Base-by-base conservation (phyloP, 2,888 invertebrate species). In the Fragum sueziense region DNA sequence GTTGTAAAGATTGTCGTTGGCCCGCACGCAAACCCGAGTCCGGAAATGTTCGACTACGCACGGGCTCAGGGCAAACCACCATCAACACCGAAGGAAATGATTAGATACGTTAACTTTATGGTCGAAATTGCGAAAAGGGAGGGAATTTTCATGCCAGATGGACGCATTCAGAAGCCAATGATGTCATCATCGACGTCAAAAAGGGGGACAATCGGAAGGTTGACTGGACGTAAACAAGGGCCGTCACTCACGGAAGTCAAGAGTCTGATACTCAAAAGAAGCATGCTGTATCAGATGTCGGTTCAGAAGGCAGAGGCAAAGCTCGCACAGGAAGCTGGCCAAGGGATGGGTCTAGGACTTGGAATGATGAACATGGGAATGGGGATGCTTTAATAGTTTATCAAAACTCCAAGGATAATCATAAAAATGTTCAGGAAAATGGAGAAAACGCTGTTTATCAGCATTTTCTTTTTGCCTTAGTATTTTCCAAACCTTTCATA, bases 71-170 rank as follows among this genome's bases (percentile, higher is more conserved):
- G n/a, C n/a, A 57, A n/a, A 27, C 25, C 25, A 57, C 57, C 57
- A 1, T 25, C 14, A 3, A 27, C 9, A 3, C 27, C 27, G 11
- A 57, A 22, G 7, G 57, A 57, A 57, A 25, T n/a, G 25, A 11
- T n/a, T 22, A 22, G 11, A 27, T 57, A 57, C 57, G 14, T 57
- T 3, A 57, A 3, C 27, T 25, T 57, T 22, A 57, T 57, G 57
- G 4, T 57, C 1, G 57, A 57, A n/a, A n/a, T 57, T 20, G 22
- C 57, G n/a, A 57, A 57, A 14, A 57, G 2, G 3, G 27, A 27
- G 3, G 57, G 57, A 27, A 57, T 57, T 11, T 57, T 27, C 57
- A 57, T 57, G 57, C 57, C 57, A 27, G 57, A 57, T 14, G 57
- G 57, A 27, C n/a, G 4, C 6, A 57, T 57, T 7, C 22, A 57